Percentiles rank a stretch among this genome's conserved stretches.
phyloP scores from a whole-genome alignment of 2,797 vertebrate genomes.

The Crenichthys baileyi region DNA sequence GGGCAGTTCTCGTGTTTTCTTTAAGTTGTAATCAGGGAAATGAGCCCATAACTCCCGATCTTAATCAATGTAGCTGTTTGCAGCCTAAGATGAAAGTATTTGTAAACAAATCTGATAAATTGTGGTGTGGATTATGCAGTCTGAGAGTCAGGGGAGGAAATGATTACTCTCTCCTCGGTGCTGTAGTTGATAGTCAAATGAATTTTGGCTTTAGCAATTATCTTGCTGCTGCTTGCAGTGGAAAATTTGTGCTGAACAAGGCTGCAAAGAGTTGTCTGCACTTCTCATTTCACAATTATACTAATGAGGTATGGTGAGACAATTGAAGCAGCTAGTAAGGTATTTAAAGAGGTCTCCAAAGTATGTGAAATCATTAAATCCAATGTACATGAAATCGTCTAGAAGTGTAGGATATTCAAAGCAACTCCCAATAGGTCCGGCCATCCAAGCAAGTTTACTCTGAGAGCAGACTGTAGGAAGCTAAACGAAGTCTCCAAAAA shows the following conservation, averaged over 20 bases:
- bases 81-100: conserved; percentile 47
- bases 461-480: too few relatives aligned
- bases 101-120: conserved; percentile 59
- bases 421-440: too few relatives aligned
- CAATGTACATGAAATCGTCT: too few relatives aligned
- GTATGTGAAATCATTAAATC: too few relatives aligned
- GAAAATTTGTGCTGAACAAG: neutral
- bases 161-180: conserved; percentile 36
- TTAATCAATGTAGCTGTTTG: conserved; percentile 79
- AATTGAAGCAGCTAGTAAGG: too few relatives aligned
- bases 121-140: conserved; percentile 64
- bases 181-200: conserved; percentile 45
- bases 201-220: conserved; percentile 21
- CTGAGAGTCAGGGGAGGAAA: conserved; percentile 41
- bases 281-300: neutral
- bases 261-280: neutral
- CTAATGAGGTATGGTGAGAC: neutral
- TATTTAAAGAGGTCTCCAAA: too few relatives aligned
- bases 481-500: too few relatives aligned
- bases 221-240: neutral
- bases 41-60: conserved; percentile 84
- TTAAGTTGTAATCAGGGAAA: conserved; percentile 90
- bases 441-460: too few relatives aligned
- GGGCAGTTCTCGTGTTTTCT: conserved; percentile 78
- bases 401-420: too few relatives aligned